Conservation (phyloP, 2,888 invertebrate species). For the Agrochola lychnidis region DNA sequence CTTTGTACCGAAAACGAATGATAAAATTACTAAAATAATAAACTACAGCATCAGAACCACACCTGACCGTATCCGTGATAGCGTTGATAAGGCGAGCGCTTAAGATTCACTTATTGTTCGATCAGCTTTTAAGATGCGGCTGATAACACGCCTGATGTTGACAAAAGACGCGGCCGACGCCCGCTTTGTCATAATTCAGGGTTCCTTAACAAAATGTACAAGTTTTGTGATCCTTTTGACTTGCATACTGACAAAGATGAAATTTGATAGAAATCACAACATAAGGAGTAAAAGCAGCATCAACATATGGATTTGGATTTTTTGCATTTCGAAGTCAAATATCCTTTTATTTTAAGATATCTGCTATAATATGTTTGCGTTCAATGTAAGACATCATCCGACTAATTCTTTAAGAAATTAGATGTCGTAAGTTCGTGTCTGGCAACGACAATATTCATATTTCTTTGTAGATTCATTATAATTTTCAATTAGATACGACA, state of each 20-base stretch:
- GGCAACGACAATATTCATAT: background rate
- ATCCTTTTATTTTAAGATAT: background rate
- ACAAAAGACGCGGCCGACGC: constrained; percentile 85
- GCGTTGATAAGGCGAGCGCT: constrained; percentile 85
- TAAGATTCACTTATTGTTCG: constrained; percentile 90
- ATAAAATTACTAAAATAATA: background rate
- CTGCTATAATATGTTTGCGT: too few species aligned
- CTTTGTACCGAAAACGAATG: background rate
- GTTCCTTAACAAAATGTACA: constrained; percentile 66
- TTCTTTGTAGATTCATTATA: background rate
- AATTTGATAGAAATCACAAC: background rate
- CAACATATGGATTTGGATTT: background rate
- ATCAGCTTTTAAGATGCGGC: constrained; percentile 86
- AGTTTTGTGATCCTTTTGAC: constrained; percentile 1
- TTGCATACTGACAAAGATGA: background rate
- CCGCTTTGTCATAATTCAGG: constrained; percentile 82
- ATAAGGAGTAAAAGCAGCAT: background rate
- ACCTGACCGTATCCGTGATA: constrained; percentile 72
- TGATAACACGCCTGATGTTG: constrained; percentile 86
- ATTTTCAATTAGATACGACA: constrained; percentile 1
- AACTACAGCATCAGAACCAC: constrained; percentile 57
- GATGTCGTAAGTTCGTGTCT: background rate
- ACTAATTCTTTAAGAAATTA: background rate
- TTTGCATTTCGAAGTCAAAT: background rate
- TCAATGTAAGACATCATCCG: background rate